These are phyloP conservation scores for Plumapathes pennacea DNA, from an alignment of 92 coral and sea anemone species.

Conservation along the genomic window DNA sequence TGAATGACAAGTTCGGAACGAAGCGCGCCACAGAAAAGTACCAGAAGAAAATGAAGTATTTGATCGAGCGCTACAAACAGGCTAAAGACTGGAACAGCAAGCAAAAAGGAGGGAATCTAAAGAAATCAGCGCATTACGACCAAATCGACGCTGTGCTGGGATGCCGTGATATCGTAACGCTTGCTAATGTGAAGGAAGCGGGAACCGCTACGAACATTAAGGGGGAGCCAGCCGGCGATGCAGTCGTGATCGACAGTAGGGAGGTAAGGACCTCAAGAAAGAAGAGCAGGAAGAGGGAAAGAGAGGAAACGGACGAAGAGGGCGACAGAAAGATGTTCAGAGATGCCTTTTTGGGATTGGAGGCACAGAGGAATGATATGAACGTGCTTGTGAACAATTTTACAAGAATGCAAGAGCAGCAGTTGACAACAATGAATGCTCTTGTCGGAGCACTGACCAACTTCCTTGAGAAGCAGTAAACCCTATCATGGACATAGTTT, in stretches of 20 bases:
- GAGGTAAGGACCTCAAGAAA: conserved; percentile 22
- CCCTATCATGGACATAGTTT: conserved; percentile 9
- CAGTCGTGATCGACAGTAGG: background rate
- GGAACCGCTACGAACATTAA: conserved; percentile 7
- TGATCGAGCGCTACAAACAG: conserved; percentile 42
- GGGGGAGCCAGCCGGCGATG: background rate
- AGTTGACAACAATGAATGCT: conserved; percentile 23
- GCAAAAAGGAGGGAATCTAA: conserved; percentile 45
- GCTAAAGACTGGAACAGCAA: conserved; percentile 44
- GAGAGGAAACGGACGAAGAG: conserved; percentile 14
- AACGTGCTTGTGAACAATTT: conserved; percentile 15
- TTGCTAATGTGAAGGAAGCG: conserved; percentile 46
- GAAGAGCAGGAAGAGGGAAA: conserved; percentile 28
- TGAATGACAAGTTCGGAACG: conserved; percentile 30
- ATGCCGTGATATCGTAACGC: conserved; percentile 52
- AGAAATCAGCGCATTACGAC: conserved; percentile 36
- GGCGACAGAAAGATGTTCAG: conserved; percentile 25
- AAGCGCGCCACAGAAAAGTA: conserved; percentile 38
- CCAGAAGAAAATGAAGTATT: conserved; percentile 54
- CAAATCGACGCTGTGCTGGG: conserved; percentile 51
- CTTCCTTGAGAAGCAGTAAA: conserved; percentile 9
- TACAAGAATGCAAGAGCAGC: conserved; percentile 25
- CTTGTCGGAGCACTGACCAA: conserved; percentile 20
- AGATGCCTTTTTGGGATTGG: conserved; percentile 10
- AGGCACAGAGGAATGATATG: conserved; percentile 16